Base-by-base conservation (phyloP, 2,113 vertebrate species). In the Entelurus aequoreus region DNA sequence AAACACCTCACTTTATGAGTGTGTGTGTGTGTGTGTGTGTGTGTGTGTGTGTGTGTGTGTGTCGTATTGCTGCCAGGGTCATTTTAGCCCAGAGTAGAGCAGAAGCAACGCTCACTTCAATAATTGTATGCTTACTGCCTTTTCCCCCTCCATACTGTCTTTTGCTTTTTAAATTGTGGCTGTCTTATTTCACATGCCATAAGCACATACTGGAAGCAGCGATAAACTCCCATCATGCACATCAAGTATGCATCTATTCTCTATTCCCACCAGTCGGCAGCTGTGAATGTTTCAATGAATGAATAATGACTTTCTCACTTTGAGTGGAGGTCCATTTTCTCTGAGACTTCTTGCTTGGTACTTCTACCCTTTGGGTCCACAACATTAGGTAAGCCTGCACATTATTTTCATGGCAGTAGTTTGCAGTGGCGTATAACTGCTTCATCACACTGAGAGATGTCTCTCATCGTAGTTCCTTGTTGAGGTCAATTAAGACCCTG, bases 161-260 rank as follows among this genome's bases (percentile, higher is more conserved):
- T 28, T 16, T 69, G 48, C 54, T 74, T 74, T 64, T 74, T 46
- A 15, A 28, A 28, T 3, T 65, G 40, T 46, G 13, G n/a, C 63
- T 8, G 36, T 52, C 48, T 79, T 55, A 66, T 82, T 78, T 83
- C 65, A 69, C 75, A 68, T 60, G 9, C 16, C 36, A 63, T 74
- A 78, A 76, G 60, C 63, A 63, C 65, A 69, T 65, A 75, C 38
- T 3, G 15, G 71, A 36, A 51, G 19, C 50, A 53, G 48, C 35
- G 65, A 69, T 48, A 40, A 58, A 52, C 14, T 46, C 42, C 42
- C 21, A 60, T 37, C 36, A 16, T 67, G 44, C 49, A 40, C 36
- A 71, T 57, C 44, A 36, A 65, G 36, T 42, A 67, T 52, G 6
- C 47, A 63, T 46, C 11, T 63, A 54, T 52, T 65, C 52, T 40